These are phyloP conservation scores for Pelochelys cantorii DNA, from an alignment of 2,797 vertebrate genomes.

Conservation along the genomic window DNA sequence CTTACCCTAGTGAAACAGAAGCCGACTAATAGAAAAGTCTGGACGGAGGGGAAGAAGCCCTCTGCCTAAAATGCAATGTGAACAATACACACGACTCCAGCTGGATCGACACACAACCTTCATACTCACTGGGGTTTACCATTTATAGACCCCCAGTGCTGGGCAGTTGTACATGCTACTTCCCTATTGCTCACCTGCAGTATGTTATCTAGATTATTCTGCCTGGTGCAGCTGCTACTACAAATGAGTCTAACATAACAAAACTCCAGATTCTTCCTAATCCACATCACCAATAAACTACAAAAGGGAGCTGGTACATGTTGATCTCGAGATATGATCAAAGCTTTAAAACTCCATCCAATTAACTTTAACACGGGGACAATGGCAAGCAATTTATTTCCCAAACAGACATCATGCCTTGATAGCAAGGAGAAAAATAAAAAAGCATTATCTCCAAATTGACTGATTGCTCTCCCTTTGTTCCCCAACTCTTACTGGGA, in stretches of 20 bases:
- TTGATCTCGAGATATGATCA: conserved; percentile 3
- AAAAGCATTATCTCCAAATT: rapidly evolving
- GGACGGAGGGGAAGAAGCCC: neutral
- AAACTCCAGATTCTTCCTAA: neutral
- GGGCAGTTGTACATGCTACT: neutral
- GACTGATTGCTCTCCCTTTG: neutral
- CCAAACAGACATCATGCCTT: neutral
- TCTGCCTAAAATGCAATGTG: neutral
- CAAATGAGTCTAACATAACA: neutral
- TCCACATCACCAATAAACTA: neutral
- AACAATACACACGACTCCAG: neutral
- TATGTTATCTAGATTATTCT: neutral
- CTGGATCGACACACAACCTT: neutral
- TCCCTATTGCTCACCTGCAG: neutral
- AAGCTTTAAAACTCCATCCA: neutral
- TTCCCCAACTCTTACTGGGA: neutral
- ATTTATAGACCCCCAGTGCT: neutral
- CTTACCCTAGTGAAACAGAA: neutral
- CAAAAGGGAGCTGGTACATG: neutral
- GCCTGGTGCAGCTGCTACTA: neutral
- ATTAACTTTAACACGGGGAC: neutral
- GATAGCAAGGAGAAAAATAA: neutral
- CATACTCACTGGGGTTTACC: neutral
- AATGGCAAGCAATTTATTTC: neutral
- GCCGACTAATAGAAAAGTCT: no score